A percentile compares a stretch with the other conserved stretches of the same genome.
These are phyloP conservation scores for Chiroxiphia lanceolata DNA, from an alignment of 2,797 vertebrate genomes.

Conservation along the genomic window DNA sequence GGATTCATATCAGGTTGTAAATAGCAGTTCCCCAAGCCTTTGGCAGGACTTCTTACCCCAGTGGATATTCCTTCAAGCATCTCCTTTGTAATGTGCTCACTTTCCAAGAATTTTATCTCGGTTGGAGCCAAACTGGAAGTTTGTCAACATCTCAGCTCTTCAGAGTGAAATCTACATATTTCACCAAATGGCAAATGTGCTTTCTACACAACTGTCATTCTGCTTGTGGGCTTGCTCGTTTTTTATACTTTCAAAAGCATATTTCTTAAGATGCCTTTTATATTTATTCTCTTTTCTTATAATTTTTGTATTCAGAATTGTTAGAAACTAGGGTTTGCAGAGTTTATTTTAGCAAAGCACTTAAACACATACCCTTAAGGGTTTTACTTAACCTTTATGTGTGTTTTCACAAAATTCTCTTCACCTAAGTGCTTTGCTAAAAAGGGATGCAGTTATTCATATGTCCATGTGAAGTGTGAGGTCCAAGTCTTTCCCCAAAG, in stretches of 20 bases:
- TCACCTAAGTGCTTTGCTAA: neutral
- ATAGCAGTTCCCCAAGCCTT: conserved; percentile 6
- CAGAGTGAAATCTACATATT: conserved; percentile 24
- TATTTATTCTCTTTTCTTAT: neutral
- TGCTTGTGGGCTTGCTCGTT: neutral
- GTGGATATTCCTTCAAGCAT: conserved; percentile 32
- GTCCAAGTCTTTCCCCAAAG: conserved; percentile 13
- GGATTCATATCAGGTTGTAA: neutral
- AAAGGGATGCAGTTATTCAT: neutral
- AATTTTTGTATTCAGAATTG: neutral
- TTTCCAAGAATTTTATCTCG: conserved; percentile 47
- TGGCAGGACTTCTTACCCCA: conserved; percentile 22
- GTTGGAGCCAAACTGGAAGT: conserved; percentile 46
- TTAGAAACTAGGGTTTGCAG: neutral
- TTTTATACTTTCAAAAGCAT: neutral
- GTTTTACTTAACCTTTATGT: conserved; percentile 26
- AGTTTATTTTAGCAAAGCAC: neutral
- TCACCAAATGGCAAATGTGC: neutral
- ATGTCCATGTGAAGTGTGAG: neutral
- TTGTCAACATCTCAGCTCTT: conserved; percentile 36
- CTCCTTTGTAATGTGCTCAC: neutral
- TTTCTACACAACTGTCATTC: neutral
- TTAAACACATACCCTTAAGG: neutral
- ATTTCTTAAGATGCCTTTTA: neutral
- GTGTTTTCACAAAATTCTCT: neutral